Evolutionary conservation across 2,797 vertebrate species (phyloP).

Genomic region (Diceros bicornis): DNA sequence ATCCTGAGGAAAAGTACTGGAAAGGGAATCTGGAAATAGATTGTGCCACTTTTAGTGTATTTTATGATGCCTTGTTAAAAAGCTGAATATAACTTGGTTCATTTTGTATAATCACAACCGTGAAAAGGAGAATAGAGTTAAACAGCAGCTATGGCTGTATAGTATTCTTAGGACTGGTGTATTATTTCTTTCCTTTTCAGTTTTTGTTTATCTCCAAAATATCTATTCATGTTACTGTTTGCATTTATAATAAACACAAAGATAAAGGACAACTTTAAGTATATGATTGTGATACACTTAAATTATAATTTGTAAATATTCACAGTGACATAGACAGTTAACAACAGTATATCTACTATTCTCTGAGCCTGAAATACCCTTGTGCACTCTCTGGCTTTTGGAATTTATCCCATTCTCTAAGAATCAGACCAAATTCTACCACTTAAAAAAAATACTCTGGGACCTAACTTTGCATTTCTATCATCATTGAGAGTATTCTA

Average conservation of each 20-base stretch:
- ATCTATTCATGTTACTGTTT: background rate
- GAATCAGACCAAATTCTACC: background rate
- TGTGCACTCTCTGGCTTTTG: background rate
- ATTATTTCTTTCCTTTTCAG: background rate
- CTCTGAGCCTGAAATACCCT: background rate
- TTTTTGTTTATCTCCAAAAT: background rate
- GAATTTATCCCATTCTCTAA: background rate
- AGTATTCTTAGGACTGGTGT: background rate
- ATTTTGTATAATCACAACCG: slow-evolving; percentile 16
- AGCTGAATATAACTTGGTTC: background rate
- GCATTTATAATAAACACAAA: background rate
- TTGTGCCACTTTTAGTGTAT: background rate
- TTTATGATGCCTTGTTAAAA: background rate
- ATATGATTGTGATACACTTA: background rate
- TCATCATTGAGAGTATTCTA: background rate
- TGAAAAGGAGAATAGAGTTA: background rate
- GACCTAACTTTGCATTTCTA: background rate
- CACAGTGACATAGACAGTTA: background rate
- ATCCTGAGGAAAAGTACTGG: background rate
- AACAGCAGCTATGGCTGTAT: background rate
- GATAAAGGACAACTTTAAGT: background rate
- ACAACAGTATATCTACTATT: background rate
- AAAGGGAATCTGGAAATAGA: background rate
- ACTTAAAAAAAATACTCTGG: background rate
- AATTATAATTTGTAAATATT: background rate